Percentiles rank a stretch among this genome's conserved stretches.
These are phyloP conservation scores for Rhagoletis zephyria DNA, from an alignment of 1,140 invertebrate species.

Conservation along the genomic window DNA sequence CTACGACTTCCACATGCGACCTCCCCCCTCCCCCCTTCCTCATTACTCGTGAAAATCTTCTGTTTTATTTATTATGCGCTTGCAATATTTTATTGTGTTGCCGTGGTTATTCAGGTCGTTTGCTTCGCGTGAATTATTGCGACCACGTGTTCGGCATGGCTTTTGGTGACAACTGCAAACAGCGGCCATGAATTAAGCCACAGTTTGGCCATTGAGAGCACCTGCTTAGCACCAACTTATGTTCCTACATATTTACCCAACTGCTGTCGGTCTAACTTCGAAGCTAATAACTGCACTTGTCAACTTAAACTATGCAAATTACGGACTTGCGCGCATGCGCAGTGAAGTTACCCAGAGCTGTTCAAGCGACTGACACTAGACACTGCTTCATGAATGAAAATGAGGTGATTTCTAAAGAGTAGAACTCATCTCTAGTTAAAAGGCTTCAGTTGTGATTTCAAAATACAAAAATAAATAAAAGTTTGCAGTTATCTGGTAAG, in stretches of 20 bases:
- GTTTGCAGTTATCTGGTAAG: no score
- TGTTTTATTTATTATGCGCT: slow-evolving; percentile 38
- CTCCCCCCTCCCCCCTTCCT: no score
- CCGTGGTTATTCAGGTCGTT: slow-evolving; percentile 1
- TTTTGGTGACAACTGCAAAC: slow-evolving; percentile 16
- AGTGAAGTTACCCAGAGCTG: background rate
- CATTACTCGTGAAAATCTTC: slow-evolving; percentile 19
- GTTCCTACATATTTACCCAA: background rate
- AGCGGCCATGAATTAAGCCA: background rate
- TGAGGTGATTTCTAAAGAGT: no score
- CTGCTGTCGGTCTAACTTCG: background rate
- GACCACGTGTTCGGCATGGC: slow-evolving; percentile 7
- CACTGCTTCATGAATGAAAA: background rate
- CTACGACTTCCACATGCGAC: background rate
- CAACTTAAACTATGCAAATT: slow-evolving; percentile 33
- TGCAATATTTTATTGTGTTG: slow-evolving; percentile 34
- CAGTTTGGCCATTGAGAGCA: background rate
- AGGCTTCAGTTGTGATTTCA: no score
- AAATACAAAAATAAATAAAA: no score
- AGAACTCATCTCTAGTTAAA: no score
- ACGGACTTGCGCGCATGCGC: slow-evolving; percentile 32
- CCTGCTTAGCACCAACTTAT: background rate
- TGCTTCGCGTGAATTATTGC: slow-evolving; percentile 40
- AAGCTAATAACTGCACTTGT: slow-evolving; percentile 43
- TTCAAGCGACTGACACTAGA: no score